Conservation (phyloP, 2,113 vertebrate genomes). For the Odocoileus virginianus region DNA sequence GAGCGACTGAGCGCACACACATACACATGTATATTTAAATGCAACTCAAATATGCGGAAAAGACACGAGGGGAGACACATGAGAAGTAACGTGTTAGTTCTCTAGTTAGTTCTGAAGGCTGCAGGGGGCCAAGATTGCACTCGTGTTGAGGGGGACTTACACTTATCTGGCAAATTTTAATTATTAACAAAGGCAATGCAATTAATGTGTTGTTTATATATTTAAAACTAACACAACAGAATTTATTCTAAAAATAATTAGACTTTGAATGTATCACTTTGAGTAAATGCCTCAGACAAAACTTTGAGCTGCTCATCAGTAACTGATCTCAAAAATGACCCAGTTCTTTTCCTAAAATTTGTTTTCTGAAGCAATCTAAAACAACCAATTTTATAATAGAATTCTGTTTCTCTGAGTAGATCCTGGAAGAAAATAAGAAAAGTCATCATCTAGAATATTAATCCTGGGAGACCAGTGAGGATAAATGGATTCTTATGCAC, state of each 20-base stretch:
- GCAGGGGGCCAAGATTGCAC: neutral
- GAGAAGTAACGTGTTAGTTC: neutral
- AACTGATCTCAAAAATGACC: neutral
- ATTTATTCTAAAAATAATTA: neutral
- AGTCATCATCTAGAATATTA: neutral
- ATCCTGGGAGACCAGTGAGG: neutral
- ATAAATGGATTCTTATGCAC: neutral
- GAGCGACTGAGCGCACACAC: fast-evolving
- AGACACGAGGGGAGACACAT: neutral
- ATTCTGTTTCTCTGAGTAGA: neutral
- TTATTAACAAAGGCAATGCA: neutral
- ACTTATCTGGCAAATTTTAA: neutral
- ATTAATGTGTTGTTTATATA: neutral
- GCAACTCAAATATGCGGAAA: neutral
- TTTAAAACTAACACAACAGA: neutral
- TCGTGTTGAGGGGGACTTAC: neutral
- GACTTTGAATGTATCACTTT: neutral
- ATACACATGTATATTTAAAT: neutral
- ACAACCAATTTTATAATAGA: neutral
- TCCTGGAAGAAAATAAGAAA: neutral
- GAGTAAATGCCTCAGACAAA: neutral
- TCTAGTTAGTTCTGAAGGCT: neutral
- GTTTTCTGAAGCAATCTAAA: neutral
- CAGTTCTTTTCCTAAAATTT: neutral
- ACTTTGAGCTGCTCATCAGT: neutral